phyloP scores from a whole-genome alignment of 2,797 vertebrate species.

The Bryconaethiops microstoma region DNA sequence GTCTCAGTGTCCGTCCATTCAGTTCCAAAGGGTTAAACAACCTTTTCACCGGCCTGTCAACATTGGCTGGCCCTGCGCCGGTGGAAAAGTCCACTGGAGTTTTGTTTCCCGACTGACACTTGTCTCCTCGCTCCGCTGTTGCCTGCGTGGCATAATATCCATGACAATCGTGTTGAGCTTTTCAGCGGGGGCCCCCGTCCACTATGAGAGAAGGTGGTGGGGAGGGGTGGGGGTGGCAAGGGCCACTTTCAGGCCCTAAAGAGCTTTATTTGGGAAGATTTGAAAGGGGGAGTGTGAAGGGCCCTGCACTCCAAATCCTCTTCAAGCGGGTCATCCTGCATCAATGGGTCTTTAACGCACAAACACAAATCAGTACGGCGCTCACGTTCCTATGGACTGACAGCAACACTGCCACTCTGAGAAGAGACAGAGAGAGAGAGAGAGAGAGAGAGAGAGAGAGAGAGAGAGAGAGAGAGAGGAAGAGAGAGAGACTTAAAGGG shows the following conservation, averaged over 20 bases:
- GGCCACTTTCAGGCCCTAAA: conserved; percentile 97
- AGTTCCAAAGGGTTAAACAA: conserved; percentile 99
- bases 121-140: conserved; percentile 93
- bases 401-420: conserved; percentile 76
- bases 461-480: conserved; percentile 41
- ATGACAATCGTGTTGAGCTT: conserved; percentile 98
- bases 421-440: conserved; percentile 71
- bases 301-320: conserved; percentile 92
- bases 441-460: conserved; percentile 39
- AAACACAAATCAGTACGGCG: conserved; percentile 90
- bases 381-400: conserved; percentile 94
- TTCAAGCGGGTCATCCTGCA: conserved; percentile 89
- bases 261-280: conserved; percentile 99
- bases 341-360: conserved; percentile 92
- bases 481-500: conserved; percentile 3
- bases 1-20: conserved; percentile 89
- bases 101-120: conserved; percentile 91
- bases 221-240: conserved; percentile 87
- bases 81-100: conserved; percentile 87
- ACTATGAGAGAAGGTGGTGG: conserved; percentile 41
- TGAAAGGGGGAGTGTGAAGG: conserved; percentile 97
- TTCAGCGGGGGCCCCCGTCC: conserved; percentile 67
- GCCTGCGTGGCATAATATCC: conserved; percentile 97
- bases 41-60: conserved; percentile 98
- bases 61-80: conserved; percentile 83